Evolutionary conservation across 2,797 vertebrate genomes (phyloP).

Genomic region (Syngnathus acus): DNA sequence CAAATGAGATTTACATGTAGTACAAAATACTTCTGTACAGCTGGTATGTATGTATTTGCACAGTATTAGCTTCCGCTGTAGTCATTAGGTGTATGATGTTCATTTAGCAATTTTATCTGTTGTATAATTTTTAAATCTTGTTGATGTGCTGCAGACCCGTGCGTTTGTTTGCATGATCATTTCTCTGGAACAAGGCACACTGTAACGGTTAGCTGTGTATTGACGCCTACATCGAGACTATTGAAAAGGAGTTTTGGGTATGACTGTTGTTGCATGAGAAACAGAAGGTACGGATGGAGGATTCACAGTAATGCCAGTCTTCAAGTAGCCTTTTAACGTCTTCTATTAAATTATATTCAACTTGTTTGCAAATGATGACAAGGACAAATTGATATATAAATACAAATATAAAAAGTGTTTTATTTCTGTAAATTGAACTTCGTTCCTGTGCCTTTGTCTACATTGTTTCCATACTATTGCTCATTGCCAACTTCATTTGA

Average conservation of each 20-base stretch:
- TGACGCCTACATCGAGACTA: neutral
- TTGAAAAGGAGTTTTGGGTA: conserved; percentile 26
- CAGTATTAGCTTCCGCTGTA: conserved; percentile 74
- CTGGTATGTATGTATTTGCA: conserved; percentile 62
- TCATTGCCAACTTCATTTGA: neutral
- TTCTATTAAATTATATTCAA: conserved; percentile 71
- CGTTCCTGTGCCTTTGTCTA: conserved; percentile 25
- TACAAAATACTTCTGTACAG: conserved; percentile 67
- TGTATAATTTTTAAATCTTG: conserved; percentile 35
- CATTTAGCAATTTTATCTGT: conserved; percentile 53
- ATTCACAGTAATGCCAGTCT: conserved; percentile 80
- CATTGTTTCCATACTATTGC: neutral
- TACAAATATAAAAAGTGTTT: conserved; percentile 75
- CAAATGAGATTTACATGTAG: conserved; percentile 52
- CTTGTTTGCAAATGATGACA: conserved; percentile 65
- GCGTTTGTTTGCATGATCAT: conserved; percentile 67
- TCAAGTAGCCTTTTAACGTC: conserved; percentile 68
- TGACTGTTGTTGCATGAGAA: conserved; percentile 56
- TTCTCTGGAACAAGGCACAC: conserved; percentile 48
- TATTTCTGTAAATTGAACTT: conserved; percentile 77
- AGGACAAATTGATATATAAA: conserved; percentile 24
- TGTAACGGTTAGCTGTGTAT: conserved; percentile 6
- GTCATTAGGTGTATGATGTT: conserved; percentile 46
- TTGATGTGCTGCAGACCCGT: conserved; percentile 39
- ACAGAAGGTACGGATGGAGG: conserved; percentile 58